A percentile compares a stretch with the other conserved stretches of the same genome.
Evolutionary conservation across 2,797 vertebrate genomes (phyloP).

Genomic region (Merluccius polli): DNA sequence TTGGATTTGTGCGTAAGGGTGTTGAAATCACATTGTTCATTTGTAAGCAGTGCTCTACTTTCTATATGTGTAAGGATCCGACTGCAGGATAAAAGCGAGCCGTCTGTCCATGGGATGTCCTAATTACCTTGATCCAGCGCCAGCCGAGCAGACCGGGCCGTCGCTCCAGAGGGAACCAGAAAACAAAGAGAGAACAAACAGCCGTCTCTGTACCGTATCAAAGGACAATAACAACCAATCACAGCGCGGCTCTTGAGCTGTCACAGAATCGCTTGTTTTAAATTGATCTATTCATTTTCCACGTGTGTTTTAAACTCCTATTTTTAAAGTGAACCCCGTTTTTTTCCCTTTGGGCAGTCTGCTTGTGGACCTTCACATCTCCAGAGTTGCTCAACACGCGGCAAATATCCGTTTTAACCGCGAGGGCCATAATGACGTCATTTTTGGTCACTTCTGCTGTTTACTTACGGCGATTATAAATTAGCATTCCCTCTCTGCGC

Average conservation of each 20-base stretch:
- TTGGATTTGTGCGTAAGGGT: background rate
- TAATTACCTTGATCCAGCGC: conserved; percentile 1
- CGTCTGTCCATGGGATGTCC: background rate
- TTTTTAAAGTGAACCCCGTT: background rate
- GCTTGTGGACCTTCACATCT: too few species aligned
- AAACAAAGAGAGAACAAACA: background rate
- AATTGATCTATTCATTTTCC: background rate
- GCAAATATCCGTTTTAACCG: too few species aligned
- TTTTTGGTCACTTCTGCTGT: too few species aligned
- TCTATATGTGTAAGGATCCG: background rate
- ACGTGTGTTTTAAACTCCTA: background rate
- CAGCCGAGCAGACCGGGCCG: background rate
- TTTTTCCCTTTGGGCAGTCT: too few species aligned
- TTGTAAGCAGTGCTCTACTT: background rate
- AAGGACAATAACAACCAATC: background rate
- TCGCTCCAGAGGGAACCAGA: background rate
- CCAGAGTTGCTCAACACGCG: too few species aligned
- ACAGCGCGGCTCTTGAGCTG: background rate
- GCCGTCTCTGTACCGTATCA: background rate
- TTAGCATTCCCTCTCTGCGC: too few species aligned
- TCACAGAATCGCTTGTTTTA: background rate
- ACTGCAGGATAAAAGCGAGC: background rate
- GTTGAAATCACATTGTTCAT: background rate
- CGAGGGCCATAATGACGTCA: too few species aligned
- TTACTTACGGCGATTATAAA: too few species aligned